Evolutionary conservation across 2,888 invertebrate genomes (phyloP).

Genomic region (Melanotus villosus): DNA sequence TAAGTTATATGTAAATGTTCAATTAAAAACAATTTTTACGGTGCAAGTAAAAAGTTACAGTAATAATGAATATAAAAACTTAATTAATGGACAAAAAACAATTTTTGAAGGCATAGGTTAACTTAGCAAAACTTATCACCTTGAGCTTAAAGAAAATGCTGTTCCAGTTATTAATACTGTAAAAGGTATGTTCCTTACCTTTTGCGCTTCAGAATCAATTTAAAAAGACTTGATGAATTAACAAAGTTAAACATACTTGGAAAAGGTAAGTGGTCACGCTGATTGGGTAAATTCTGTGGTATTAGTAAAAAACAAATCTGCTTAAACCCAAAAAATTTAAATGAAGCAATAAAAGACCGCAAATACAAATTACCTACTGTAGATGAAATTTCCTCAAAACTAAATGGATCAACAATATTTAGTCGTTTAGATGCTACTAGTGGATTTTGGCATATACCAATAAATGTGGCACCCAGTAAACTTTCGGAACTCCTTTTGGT

Average conservation of each 20-base stretch:
- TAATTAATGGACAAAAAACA: conserved; percentile 34
- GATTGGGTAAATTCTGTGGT: conserved; percentile 54
- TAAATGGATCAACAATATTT: conserved; percentile 44
- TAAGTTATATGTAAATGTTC: too few species aligned
- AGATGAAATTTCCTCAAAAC: conserved; percentile 38
- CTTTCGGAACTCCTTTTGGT: conserved; percentile 45
- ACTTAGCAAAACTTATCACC: conserved; percentile 48
- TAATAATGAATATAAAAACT: conserved; percentile 9
- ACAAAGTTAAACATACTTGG: conserved; percentile 41
- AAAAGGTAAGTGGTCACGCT: conserved; percentile 48
- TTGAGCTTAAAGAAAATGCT: conserved; percentile 48
- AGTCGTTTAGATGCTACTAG: conserved; percentile 48
- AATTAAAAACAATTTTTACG: too few species aligned
- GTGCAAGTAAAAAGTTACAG: too few species aligned
- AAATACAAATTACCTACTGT: too few species aligned
- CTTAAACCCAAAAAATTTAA: conserved; percentile 48
- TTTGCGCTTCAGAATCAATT: conserved; percentile 44
- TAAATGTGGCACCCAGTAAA: conserved; percentile 48
- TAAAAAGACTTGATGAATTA: conserved; percentile 47
- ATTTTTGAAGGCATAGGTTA: conserved; percentile 48
- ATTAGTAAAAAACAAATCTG: conserved; percentile 49
- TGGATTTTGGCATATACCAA: conserved; percentile 52
- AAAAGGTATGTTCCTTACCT: conserved; percentile 46
- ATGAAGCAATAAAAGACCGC: conserved; percentile 45
- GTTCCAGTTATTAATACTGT: conserved; percentile 31